Evolutionary conservation across 2,888 invertebrate species (phyloP), one percentile per base, ranked within the genome.

Genomic region (Latrodectus hesperus): DNA sequence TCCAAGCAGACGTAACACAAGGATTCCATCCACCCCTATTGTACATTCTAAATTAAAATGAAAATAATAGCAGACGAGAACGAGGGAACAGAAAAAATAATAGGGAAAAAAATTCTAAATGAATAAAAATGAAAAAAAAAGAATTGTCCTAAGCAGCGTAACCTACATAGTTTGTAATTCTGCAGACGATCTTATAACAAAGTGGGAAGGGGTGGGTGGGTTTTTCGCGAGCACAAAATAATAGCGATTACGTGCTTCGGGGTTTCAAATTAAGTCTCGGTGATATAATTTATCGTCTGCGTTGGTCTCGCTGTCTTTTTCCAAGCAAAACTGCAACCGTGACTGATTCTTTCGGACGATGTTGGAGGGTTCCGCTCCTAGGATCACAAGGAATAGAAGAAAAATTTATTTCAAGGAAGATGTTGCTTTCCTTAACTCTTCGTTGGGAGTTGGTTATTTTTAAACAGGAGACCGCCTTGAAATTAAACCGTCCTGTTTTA

Each of bases 221-320:
- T 12, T 51, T 53, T n/a, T 14, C 51, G 75, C 53, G 73, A 65
- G 53, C 55, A 70, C 80, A 77, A 81, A 87, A 87, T 87, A 87
- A 87, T 87, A 87, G 86, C 80, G 76, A 67, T 72, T 87, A 87
- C 86, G 86, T 87, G 86, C 86, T 67, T 72, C 70, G 77, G 53
- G 65, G 77, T 72, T 77, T 65, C 72, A 81, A 87, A 87, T 87
- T 81, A 87, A 87, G 81, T 82, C 86, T 84, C 78, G 86, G 86
- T 87, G 86, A 87, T 81, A 81, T 82, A 87, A 87, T 87, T 87
- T 87, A 87, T 87, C 86, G 86, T 81, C 72, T 70, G 86, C 11
- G 38, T 53, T 73, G 68, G 79, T 79, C 68, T 81, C 71, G 71
- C 68, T 87, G 86, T 86, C 80, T 81, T 87, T 87, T 75, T 49